Conservation (phyloP, 2,888 invertebrate species). For the Drosophila conformis region DNA sequence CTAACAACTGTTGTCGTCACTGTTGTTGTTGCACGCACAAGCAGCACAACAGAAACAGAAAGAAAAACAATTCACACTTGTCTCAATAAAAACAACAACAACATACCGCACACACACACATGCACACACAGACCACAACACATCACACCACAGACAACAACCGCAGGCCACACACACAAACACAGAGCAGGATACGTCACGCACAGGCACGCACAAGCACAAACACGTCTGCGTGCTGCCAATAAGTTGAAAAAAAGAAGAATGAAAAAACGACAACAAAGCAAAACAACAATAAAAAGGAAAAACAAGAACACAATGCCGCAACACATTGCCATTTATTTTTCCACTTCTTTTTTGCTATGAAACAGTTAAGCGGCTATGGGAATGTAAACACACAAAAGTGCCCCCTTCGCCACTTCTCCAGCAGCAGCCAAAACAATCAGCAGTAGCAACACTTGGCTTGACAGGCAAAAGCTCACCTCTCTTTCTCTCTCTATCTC, state of each 20-base stretch:
- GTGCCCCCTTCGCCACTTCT: conserved; percentile 11
- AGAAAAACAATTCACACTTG: conserved; percentile 81
- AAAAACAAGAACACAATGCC: conserved; percentile 69
- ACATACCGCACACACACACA: conserved; percentile 34
- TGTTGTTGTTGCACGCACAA: conserved; percentile 63
- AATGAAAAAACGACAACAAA: conserved; percentile 52
- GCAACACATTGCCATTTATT: conserved; percentile 74
- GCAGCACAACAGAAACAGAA: conserved; percentile 60
- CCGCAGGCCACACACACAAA: conserved; percentile 65
- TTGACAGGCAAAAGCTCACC: conserved; percentile 45
- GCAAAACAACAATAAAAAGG: conserved; percentile 57
- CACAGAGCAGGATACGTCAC: conserved; percentile 58
- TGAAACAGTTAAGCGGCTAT: conserved; percentile 74
- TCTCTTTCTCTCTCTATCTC: conserved; percentile 26
- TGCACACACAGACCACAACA: conserved; percentile 52
- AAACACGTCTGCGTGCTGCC: conserved; percentile 71
- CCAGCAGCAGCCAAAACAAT: conserved; percentile 50
- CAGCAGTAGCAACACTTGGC: conserved; percentile 56
- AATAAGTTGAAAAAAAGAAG: conserved; percentile 72
- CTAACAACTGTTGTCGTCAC: conserved; percentile 56
- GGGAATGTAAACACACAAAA: conserved; percentile 65
- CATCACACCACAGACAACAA: conserved; percentile 72
- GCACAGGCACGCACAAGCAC: conserved; percentile 59
- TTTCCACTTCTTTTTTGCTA: conserved; percentile 41
- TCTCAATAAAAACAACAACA: conserved; percentile 76